Evolutionary conservation across 1,140 invertebrate species (phyloP), one percentile per base, ranked within the genome.

Genomic region (Brachionus manjavacas): DNA sequence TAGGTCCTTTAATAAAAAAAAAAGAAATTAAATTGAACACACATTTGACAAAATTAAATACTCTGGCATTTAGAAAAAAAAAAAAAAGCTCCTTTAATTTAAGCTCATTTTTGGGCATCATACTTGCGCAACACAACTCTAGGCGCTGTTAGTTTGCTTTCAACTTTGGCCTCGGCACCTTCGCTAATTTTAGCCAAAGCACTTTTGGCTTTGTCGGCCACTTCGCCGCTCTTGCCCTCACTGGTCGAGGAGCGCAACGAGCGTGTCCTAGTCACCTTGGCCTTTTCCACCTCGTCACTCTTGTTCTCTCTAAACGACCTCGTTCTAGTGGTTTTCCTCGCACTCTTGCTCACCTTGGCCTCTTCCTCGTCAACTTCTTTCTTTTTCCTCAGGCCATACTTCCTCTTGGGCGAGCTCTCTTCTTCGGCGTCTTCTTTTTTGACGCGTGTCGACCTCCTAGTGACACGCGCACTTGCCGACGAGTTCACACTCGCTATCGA

Each of bases 351-450:
- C 8, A n/a, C 39, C 52, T 76, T 39, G 66, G 66, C 41, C 25
- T 46, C 72, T 0, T 20, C 41, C 2, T 49, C 72, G 1, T 76
- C 41, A 11, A 52, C 43, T 4, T 76, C 72, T 76, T 76, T 76
- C 46, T 76, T 76, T 35, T 49, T 49, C 25, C 72, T 23, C 41
- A 46, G 25, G 14, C 43, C 11, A 28, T 76, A 76, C 11, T 49
- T 76, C 28, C 41, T 76, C 3, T 49, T 23, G 2, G 72, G 20
- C 41, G 41, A 46, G 20, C 12, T 25, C 46, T 46, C 39, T 6
- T 76, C 43, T 25, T 76, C 70, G 7, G 4, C 70, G 2, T 76
- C 39, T 76, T 76, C 72, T 76, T 76, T 76, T 25, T 46, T 76
- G 0, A 46, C 2, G 6, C 72, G 9, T 6, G 72, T 76, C 12